Evolutionary conservation across 2,113 vertebrate species (phyloP).

Genomic region (Nanger granti): DNA sequence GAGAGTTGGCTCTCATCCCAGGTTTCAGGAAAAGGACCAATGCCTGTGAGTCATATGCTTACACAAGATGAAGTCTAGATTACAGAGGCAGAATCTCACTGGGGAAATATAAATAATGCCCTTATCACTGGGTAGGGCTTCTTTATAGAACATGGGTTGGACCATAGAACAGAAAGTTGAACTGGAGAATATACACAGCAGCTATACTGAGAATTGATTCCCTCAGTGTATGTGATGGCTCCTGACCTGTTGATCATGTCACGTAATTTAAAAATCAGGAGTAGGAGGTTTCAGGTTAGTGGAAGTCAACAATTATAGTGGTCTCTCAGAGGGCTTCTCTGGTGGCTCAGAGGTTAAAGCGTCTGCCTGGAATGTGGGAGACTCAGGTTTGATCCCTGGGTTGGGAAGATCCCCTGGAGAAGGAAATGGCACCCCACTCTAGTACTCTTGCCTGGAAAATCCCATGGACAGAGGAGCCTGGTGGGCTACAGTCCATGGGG

Average conservation of each 20-base stretch:
- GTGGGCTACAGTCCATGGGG: too few relatives aligned
- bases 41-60: constrained; percentile 52
- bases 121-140: constrained; percentile 55
- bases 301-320: not conserved
- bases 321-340: not conserved
- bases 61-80: constrained; percentile 48
- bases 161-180: constrained; percentile 30
- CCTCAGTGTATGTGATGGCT: not conserved
- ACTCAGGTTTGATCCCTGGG: too few relatives aligned
- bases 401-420: too few relatives aligned
- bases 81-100: constrained; percentile 39
- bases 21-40: constrained; percentile 54
- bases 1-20: constrained; percentile 27
- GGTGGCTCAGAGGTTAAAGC: too few relatives aligned
- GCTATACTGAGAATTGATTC: not conserved
- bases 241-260: not conserved
- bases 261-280: not conserved
- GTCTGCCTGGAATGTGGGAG: too few relatives aligned
- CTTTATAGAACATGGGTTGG: constrained; percentile 43
- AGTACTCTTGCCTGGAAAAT: too few relatives aligned
- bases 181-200: not conserved
- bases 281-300: not conserved
- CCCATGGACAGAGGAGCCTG: too few relatives aligned
- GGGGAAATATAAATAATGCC: constrained; percentile 49
- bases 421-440: too few relatives aligned